Conservation (phyloP, 1,140 invertebrate genomes). For the Temnothorax curvispinosus region DNA sequence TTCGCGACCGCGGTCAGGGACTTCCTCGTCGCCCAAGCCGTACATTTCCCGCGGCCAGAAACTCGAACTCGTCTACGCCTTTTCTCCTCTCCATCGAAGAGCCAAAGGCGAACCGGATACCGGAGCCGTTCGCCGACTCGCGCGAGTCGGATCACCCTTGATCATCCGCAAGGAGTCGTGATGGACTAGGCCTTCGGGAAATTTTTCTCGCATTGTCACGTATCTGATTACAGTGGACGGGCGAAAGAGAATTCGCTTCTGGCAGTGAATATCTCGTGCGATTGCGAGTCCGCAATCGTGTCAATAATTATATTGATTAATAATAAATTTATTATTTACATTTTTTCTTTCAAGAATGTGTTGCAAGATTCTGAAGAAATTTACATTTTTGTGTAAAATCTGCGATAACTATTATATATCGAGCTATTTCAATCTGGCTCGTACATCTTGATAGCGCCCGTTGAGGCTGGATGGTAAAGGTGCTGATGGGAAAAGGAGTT, state of each 20-base stretch:
- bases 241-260: slow-evolving; percentile 27
- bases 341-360: background rate
- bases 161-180: slow-evolving; percentile 53
- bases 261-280: slow-evolving; percentile 6
- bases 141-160: slow-evolving; percentile 56
- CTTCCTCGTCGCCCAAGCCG: slow-evolving; percentile 49
- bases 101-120: slow-evolving; percentile 73
- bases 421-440: background rate
- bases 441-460: slow-evolving; percentile 27
- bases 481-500: slow-evolving; percentile 39
- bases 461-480: slow-evolving; percentile 17
- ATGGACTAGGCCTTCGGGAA: slow-evolving; percentile 43
- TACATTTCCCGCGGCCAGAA: slow-evolving; percentile 70
- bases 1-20: slow-evolving; percentile 71
- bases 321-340: background rate
- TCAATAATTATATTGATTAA: background rate
- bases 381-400: background rate
- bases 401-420: background rate
- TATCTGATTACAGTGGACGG: slow-evolving; percentile 55
- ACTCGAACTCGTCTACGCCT: slow-evolving; percentile 71
- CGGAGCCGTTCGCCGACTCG: slow-evolving; percentile 36
- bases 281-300: background rate
- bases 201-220: slow-evolving; percentile 56
- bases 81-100: slow-evolving; percentile 28
- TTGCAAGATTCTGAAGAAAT: background rate